Evolutionary conservation across 2,113 vertebrate genomes (phyloP), one percentile per base, ranked within the genome.

Genomic region (Buteo buteo): DNA sequence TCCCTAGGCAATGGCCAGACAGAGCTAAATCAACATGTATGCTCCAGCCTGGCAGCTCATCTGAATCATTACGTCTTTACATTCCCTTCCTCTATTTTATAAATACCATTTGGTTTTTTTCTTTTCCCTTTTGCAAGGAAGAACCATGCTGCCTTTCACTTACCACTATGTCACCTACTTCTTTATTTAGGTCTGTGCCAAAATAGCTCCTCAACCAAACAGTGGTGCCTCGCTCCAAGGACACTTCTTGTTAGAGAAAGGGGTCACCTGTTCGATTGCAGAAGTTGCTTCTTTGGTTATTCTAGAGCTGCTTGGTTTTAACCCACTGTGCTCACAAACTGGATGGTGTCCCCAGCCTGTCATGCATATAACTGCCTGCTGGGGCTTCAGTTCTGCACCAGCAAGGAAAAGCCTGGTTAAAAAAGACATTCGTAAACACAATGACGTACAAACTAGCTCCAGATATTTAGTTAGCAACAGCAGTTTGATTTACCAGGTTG

Each of bases 31-130:
- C 88, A 29, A 55, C 12, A 8, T 18, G 25, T 47, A 13, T 72
- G 72, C 80, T 84, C 69, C 50, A 61, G 86, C 85, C 62, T 77
- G 55, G 52, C 65, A 88, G 88, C 77, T 57, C 81, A 13, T 77
- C 70, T 71, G 73, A 91, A 77, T 72, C 47, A 19, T 90, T 82
- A 61, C 13, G 22, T 74, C 88, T 87, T 93, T 86, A 20, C 80
- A n/a, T 45, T 78, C 62, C 73, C 82, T 96, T 97, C 95, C 94
- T 96, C 91, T 94, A 90, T 88, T 96, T 95, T 94, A 94, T 95
- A 97, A 95, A 94, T 84, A 93, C 87, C 62, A 17, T 69, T 87
- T 73, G 42, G 4, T 50, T 19, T 57, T 74, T 91, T 76, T 13
- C 44, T 90, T 93, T 64, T 64, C 71, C 67, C 66, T 94, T 91